These are phyloP conservation scores for Rhyacophila brunnea DNA, from an alignment of 1,140 invertebrate genomes.

Conservation along the genomic window DNA sequence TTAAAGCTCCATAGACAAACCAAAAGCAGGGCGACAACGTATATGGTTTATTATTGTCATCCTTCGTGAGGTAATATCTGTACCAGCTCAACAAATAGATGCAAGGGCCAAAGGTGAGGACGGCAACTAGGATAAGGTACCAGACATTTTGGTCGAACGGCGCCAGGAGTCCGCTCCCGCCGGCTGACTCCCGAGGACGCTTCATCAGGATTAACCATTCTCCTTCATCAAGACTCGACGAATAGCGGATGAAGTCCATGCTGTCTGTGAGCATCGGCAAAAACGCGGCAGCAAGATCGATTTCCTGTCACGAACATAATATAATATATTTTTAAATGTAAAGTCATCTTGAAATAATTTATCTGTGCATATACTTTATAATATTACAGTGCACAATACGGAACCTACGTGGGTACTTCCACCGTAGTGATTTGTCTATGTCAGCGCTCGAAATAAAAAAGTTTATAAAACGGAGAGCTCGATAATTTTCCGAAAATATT, in stretches of 20 bases:
- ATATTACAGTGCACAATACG: too few species aligned
- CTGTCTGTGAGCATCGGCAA: slow-evolving; percentile 66
- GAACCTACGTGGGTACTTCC: too few species aligned
- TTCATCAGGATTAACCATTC: slow-evolving; percentile 76
- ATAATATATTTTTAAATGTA: slow-evolving; percentile 10
- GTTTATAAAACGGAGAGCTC: too few species aligned
- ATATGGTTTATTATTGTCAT: slow-evolving; percentile 57
- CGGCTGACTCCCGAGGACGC: slow-evolving; percentile 73
- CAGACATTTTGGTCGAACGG: slow-evolving; percentile 78
- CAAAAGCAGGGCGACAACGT: slow-evolving; percentile 70
- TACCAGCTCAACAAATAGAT: slow-evolving; percentile 72
- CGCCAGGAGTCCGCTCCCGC: slow-evolving; percentile 78
- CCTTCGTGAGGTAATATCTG: slow-evolving; percentile 53
- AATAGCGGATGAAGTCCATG: slow-evolving; percentile 60
- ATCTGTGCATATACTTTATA: too few species aligned
- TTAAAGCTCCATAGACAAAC: slow-evolving; percentile 85
- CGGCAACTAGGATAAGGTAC: slow-evolving; percentile 69
- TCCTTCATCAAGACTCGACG: slow-evolving; percentile 67
- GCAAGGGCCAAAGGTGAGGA: slow-evolving; percentile 73
- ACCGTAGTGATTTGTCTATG: too few species aligned
- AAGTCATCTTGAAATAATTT: too few species aligned
- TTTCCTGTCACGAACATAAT: slow-evolving; percentile 55
- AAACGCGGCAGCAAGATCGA: slow-evolving; percentile 75
- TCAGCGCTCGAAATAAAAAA: too few species aligned
- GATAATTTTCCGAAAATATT: too few species aligned